Base-by-base conservation (phyloP, 2,888 invertebrate genomes). In the Dicyrtomina minuta region DNA sequence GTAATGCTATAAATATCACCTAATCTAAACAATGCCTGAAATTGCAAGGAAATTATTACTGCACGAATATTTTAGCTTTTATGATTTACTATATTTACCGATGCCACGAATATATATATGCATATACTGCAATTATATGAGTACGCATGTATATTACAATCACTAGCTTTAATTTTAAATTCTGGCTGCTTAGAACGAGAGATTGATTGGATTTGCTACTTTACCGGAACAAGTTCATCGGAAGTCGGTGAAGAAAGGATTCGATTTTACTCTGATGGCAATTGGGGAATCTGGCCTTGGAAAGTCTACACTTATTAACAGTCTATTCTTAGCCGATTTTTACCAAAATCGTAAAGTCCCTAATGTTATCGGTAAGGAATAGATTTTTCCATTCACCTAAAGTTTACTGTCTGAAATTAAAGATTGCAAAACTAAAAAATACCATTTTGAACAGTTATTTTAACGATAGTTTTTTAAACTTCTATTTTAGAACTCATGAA, bases 181-280 rank as follows among this genome's bases (percentile, higher is more conserved):
- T 44, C 24, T 39, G n/a, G 2, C 59, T 24, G 20, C 22, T 33
- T 39, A 78, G 78, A 78, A 78, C 58, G 78, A 78, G 65, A 67
- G 78, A 2, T 72, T 78, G 84, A 86, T 94, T 55, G 94, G 94
- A 10, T 94, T 94, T 83, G 96, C 96, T 64, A 96, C 96, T 84
- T 84, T 97, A 51, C 96, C 97, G 2, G 96, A 96, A 83, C 96
- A 97, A 84, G 96, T 97, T 27, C 96, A 97, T 82, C 86, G 96
- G 75, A 97, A 97, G 83, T 96, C 95, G 0, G 96, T 96, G 66
- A 97, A 97, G 83, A 96, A 96, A 81, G 96, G 96, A 27, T 97
- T 97, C 81, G 96, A 96, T 83, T 97, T 97, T 82, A 97, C 96
- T 0, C 84, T 97, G 20, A 96, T 97, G 96, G 96, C 96, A 66